Evolutionary conservation across 2,113 vertebrate species (phyloP), one percentile per base, ranked within the genome.

Genomic region (Vireo altiloquus): DNA sequence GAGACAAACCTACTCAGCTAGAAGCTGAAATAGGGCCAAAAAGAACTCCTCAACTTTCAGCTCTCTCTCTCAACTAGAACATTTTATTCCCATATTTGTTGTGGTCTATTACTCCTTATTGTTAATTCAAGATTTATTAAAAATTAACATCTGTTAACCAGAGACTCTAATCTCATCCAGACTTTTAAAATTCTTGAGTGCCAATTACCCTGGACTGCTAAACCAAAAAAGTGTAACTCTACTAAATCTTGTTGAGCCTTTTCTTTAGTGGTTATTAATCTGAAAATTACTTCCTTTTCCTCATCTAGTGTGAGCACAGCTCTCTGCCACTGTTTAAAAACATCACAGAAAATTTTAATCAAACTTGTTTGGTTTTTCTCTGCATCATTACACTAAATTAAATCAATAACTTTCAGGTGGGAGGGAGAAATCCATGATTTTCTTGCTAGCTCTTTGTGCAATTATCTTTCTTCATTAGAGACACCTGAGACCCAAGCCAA

Each of bases 311-410:
- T 9, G 37, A 89, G 40, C 14, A 19, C 23, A 63, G 44, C 15
- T 83, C 76, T 40, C 60, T 75, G 53, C 25, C 1, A 8, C 76
- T 72, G 53, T 72, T 89, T 44, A 89, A 83, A 92, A 94, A 68
- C 21, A 89, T 65, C n/a, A 79, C 65, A 72, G 60, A 79, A 95
- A 92, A 82, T 92, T 71, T 87, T 93, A 92, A 83, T 94, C 86
- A 92, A 93, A 93, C 69, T 86, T 72, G 40, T 78, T 91, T 82
- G 60, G 2, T 40, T 96, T 95, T 86, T 77, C 83, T 88, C 56
- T 87, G 72, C 82, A 87, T 84, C 88, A 82, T 92, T 94, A 90
- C 76, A 50, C 83, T 69, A 95, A 91, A 92, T 92, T 95, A 97
- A 92, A 95, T 94, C 86, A 89, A 78, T 96, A 90, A 60, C 72